phyloP scores from a whole-genome alignment of 2,113 vertebrate genomes.

The Herpailurus yagouaroundi region DNA sequence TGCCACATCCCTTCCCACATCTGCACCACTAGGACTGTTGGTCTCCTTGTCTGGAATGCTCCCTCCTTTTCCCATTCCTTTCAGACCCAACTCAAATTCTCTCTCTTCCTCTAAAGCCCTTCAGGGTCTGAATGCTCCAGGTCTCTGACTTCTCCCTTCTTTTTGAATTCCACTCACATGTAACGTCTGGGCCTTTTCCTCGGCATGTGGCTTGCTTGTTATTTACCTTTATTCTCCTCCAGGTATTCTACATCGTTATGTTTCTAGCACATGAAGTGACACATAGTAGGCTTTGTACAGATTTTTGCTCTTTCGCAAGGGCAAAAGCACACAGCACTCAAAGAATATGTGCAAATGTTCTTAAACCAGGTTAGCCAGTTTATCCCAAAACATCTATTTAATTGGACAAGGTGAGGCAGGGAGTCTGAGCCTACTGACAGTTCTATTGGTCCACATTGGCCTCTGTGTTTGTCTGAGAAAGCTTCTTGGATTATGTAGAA shows the following conservation, averaged over 20 bases:
- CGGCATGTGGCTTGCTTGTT: neutral
- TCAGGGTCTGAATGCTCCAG: rapidly evolving
- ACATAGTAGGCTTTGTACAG: neutral
- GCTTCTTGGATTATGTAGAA: neutral
- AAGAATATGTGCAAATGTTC: neutral
- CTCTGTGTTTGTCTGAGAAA: neutral
- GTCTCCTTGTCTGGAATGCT: neutral
- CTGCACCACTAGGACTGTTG: too few species aligned
- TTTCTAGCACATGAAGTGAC: neutral
- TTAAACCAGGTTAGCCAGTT: neutral
- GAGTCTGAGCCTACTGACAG: neutral
- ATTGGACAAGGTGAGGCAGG: neutral
- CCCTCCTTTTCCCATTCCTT: neutral
- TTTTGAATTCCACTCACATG: neutral
- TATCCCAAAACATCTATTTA: neutral
- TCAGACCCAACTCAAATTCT: neutral
- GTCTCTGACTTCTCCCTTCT: neutral
- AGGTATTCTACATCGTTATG: neutral
- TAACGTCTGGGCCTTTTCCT: neutral
- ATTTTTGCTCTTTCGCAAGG: neutral
- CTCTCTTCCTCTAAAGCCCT: neutral
- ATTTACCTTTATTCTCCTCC: neutral
- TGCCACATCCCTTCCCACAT: rapidly evolving
- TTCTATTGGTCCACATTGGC: neutral
- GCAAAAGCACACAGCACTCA: neutral